A percentile compares a stretch with the other conserved stretches of the same genome.
Conservation (phyloP, 2,888 invertebrate genomes). For the Morpho deidamia region DNA sequence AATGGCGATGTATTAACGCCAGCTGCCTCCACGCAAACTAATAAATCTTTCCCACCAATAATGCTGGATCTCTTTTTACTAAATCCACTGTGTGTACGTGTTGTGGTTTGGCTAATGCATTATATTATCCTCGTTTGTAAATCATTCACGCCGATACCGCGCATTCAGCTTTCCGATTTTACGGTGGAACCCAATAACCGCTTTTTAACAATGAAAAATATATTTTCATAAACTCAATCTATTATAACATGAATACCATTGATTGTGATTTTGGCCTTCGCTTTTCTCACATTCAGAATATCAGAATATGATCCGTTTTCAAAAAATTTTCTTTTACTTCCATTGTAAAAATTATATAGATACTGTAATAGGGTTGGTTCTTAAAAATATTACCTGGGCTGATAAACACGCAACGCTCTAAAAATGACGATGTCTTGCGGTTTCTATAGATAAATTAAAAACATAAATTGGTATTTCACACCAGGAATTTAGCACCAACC, state of each 20-base stretch:
- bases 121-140: constrained; percentile 61
- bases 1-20: constrained; percentile 33
- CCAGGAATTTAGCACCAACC: too few relatives aligned
- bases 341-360: too few relatives aligned
- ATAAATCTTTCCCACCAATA: constrained; percentile 52
- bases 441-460: too few relatives aligned
- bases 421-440: too few relatives aligned
- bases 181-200: constrained; percentile 30
- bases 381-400: too few relatives aligned
- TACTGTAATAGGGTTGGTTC: too few relatives aligned
- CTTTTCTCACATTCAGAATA: too few relatives aligned
- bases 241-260: not conserved
- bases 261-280: too few relatives aligned
- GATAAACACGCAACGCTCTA: too few relatives aligned
- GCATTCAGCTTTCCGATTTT: constrained; percentile 34
- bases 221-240: not conserved
- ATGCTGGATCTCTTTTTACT: constrained; percentile 55
- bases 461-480: too few relatives aligned
- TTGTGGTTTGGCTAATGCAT: constrained; percentile 60
- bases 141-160: constrained; percentile 63
- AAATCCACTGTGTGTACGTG: constrained; percentile 55
- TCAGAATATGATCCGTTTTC: too few relatives aligned
- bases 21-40: constrained; percentile 33
- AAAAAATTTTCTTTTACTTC: too few relatives aligned
- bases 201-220: constrained; percentile 25